These are phyloP conservation scores for Spilogale gracilis DNA, from an alignment of 2,113 vertebrate genomes.

Conservation along the genomic window DNA sequence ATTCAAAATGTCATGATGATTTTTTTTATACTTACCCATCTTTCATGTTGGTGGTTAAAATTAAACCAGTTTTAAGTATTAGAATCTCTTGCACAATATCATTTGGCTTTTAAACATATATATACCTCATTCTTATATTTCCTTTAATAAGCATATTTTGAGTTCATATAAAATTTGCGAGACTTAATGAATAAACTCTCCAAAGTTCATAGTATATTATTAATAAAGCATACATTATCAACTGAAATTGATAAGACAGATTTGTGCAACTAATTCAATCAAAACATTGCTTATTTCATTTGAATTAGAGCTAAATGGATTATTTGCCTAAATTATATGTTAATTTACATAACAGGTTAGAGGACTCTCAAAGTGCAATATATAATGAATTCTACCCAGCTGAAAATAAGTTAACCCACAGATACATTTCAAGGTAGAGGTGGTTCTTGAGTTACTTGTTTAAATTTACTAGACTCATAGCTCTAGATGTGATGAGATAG, in stretches of 20 bases:
- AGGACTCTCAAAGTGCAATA: background rate
- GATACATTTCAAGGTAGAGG: background rate
- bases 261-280: background rate
- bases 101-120: background rate
- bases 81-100: background rate
- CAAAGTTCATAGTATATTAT: background rate
- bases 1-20: background rate
- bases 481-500: background rate
- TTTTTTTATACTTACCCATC: slow-evolving; percentile 67
- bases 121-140: background rate
- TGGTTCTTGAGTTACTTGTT: background rate
- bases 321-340: background rate
- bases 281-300: background rate
- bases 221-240: background rate
- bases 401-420: slow-evolving; percentile 3
- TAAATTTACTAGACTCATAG: background rate
- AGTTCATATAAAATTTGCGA: slow-evolving; percentile 45
- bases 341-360: background rate
- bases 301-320: background rate
- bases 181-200: background rate
- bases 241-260: background rate
- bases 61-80: background rate
- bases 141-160: slow-evolving; percentile 13
- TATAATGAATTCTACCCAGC: background rate
- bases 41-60: slow-evolving; percentile 15